Percentiles rank a stretch among this genome's conserved stretches.
These are phyloP conservation scores for Patella depressa DNA, from an alignment of 2,888 invertebrate genomes.

Conservation along the genomic window DNA sequence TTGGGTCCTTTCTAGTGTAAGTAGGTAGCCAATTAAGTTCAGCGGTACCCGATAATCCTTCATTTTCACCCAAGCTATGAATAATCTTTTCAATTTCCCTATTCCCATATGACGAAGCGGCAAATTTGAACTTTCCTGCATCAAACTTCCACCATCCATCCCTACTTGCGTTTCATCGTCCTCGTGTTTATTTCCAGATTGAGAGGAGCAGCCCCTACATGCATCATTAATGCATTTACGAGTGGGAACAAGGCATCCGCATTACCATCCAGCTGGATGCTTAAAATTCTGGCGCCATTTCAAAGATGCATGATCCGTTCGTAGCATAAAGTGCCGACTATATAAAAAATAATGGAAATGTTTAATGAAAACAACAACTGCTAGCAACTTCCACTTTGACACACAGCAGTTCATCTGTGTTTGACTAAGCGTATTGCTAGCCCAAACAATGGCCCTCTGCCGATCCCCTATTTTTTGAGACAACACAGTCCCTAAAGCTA, in stretches of 20 bases:
- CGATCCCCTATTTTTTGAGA: not conserved
- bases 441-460: not conserved
- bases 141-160: too few species aligned
- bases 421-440: not conserved
- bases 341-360: not conserved
- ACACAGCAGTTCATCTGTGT: not conserved
- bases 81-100: too few species aligned
- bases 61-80: not conserved
- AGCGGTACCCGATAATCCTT: not conserved
- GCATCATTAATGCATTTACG: not conserved
- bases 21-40: conserved; percentile 1
- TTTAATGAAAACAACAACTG: not conserved
- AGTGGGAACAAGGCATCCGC: not conserved
- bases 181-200: not conserved
- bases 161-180: not conserved
- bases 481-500: not conserved
- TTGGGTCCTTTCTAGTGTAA: not conserved
- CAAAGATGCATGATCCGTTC: not conserved
- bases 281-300: not conserved
- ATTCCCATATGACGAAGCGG: too few species aligned
- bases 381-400: not conserved
- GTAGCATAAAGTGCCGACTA: not conserved
- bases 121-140: too few species aligned
- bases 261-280: not conserved
- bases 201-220: not conserved